Evolutionary conservation across 2,113 vertebrate species (phyloP).

Genomic region (Meles meles): DNA sequence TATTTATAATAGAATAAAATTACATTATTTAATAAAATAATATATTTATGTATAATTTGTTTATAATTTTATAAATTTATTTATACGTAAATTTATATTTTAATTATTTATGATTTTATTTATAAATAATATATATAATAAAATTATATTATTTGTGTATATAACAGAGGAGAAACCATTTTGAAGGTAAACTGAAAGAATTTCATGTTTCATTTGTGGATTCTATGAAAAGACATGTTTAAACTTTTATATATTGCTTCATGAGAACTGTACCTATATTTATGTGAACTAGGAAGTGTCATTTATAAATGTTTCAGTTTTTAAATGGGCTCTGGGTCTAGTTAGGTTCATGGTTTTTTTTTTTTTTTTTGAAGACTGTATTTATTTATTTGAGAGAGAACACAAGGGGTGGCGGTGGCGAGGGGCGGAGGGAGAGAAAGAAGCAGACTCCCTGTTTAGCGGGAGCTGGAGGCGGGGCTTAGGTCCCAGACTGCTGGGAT

Average conservation of each 20-base stretch:
- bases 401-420: accelerated
- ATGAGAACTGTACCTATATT: background rate
- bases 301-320: background rate
- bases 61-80: no score
- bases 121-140: no score
- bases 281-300: background rate
- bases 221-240: background rate
- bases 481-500: background rate
- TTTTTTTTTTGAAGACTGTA: background rate
- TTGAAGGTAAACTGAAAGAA: background rate
- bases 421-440: background rate
- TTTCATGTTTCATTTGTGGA: background rate
- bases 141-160: no score
- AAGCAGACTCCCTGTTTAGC: background rate
- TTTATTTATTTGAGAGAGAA: background rate
- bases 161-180: background rate
- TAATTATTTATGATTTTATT: no score
- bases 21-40: no score
- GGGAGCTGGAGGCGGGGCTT: background rate
- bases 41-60: no score
- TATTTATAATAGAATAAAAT: slow-evolving; percentile 21
- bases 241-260: background rate
- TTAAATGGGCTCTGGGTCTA: background rate
- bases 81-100: no score
- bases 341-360: background rate